phyloP scores from a whole-genome alignment of 1,140 invertebrate genomes.

The Solenopsis fugax region DNA sequence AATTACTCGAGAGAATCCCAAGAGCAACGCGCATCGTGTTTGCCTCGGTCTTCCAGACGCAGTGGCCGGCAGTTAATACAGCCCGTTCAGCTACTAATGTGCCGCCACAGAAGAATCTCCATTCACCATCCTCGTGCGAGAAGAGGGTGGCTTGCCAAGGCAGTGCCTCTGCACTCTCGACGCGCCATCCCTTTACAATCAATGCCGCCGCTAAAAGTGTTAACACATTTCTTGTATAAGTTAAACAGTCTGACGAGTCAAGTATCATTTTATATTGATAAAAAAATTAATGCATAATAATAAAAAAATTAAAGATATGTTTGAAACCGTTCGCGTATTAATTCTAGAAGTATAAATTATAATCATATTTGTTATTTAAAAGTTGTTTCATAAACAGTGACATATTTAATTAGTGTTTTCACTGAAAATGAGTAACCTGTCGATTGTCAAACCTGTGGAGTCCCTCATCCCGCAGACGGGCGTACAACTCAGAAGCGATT shows the following conservation, averaged over 20 bases:
- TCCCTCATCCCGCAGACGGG: constrained; percentile 76
- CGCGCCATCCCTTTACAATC: constrained; percentile 82
- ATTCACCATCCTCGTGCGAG: constrained; percentile 77
- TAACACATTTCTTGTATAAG: background rate
- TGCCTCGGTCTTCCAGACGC: constrained; percentile 82
- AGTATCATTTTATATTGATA: background rate
- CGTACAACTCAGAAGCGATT: constrained; percentile 79
- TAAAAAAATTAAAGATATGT: background rate
- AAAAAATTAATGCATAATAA: background rate
- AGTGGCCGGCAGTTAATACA: constrained; percentile 85
- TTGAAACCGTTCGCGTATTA: background rate
- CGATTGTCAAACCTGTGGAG: constrained; percentile 65
- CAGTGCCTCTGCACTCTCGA: constrained; percentile 66
- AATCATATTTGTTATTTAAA: background rate
- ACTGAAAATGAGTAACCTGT: background rate
- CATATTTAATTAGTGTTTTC: background rate
- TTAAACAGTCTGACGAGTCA: background rate
- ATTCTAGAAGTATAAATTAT: background rate
- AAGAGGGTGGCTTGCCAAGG: constrained; percentile 85
- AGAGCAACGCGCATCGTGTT: constrained; percentile 80
- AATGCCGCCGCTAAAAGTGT: constrained; percentile 75
- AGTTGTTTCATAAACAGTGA: background rate
- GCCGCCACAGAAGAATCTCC: constrained; percentile 85
- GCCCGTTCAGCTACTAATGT: constrained; percentile 82
- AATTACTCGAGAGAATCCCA: constrained; percentile 81